These are phyloP conservation scores for Acleris sparsana DNA, from an alignment of 2,888 invertebrate genomes.

Conservation along the genomic window DNA sequence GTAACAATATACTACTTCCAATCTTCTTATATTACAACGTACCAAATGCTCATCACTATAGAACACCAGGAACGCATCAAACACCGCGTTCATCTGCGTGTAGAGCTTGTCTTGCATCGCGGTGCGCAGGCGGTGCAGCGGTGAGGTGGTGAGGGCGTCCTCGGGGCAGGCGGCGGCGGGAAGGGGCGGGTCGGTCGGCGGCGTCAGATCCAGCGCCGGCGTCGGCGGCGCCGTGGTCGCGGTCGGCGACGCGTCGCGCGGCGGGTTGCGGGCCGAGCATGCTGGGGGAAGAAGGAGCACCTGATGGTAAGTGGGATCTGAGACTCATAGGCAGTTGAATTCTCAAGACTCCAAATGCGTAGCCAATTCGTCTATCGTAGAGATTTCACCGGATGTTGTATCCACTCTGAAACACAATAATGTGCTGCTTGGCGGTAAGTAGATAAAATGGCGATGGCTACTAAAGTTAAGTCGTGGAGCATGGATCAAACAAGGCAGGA, in stretches of 20 bases:
- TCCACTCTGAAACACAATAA: too few relatives aligned
- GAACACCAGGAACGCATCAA: slow-evolving; percentile 90
- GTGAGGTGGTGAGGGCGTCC: slow-evolving; percentile 53
- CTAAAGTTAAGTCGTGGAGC: too few relatives aligned
- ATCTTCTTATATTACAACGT: slow-evolving; percentile 35
- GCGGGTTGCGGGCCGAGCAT: slow-evolving; percentile 53
- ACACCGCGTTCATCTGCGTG: slow-evolving; percentile 63
- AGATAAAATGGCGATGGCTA: too few relatives aligned
- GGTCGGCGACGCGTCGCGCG: slow-evolving; percentile 40
- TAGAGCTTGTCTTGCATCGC: slow-evolving; percentile 75
- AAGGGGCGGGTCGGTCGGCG: slow-evolving; percentile 53
- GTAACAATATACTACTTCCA: too few relatives aligned
- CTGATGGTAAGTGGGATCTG: too few relatives aligned
- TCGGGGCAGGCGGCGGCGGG: slow-evolving; percentile 59
- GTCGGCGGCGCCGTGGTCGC: slow-evolving; percentile 44
- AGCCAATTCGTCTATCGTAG: too few relatives aligned
- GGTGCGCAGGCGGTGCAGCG: slow-evolving; percentile 70
- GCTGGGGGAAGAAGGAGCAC: slow-evolving; percentile 47
- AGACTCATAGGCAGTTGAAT: too few relatives aligned
- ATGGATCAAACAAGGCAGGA: too few relatives aligned
- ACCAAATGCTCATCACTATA: slow-evolving; percentile 93
- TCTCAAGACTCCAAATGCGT: too few relatives aligned
- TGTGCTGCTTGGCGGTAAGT: too few relatives aligned
- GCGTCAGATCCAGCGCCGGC: slow-evolving; percentile 41
- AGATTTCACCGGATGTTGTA: too few relatives aligned